Evolutionary conservation across 37 sponge, comb jelly and placozoan species (phyloP).

Genomic region (Diacarnus erythraeanus): DNA sequence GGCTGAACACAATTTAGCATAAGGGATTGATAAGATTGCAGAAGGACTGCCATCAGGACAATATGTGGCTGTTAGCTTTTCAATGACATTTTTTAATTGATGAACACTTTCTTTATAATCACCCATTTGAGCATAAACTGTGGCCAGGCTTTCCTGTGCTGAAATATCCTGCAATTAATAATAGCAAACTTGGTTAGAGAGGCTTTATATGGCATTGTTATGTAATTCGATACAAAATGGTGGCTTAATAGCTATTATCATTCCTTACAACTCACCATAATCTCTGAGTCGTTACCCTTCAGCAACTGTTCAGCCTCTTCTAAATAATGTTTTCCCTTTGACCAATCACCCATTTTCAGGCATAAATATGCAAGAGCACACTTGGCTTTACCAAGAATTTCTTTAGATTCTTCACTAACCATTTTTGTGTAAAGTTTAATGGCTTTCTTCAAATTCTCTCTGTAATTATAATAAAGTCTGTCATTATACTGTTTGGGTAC

Average conservation of each 20-base stretch:
- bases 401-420: not conserved
- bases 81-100: not conserved
- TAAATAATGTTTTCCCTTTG: not conserved
- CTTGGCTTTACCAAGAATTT: not conserved
- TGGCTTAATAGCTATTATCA: too few relatives aligned
- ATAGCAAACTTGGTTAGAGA: too few relatives aligned
- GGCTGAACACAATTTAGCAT: not conserved
- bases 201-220: too few relatives aligned
- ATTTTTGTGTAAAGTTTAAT: not conserved
- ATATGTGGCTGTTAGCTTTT: not conserved
- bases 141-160: not conserved
- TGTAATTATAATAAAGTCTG: too few relatives aligned
- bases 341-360: not conserved
- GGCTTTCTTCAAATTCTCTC: not conserved
- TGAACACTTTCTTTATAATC: not conserved
- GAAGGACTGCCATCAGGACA: not conserved
- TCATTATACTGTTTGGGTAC: too few relatives aligned
- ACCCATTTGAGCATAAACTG: not conserved
- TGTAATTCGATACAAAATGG: too few relatives aligned
- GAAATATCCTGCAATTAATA: not conserved
- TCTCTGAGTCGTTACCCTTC: not conserved
- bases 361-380: not conserved
- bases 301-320: not conserved
- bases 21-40: not conserved
- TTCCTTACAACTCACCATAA: not conserved